Evolutionary conservation across 2,113 vertebrate genomes (phyloP).

Genomic region (Sciurus niger): DNA sequence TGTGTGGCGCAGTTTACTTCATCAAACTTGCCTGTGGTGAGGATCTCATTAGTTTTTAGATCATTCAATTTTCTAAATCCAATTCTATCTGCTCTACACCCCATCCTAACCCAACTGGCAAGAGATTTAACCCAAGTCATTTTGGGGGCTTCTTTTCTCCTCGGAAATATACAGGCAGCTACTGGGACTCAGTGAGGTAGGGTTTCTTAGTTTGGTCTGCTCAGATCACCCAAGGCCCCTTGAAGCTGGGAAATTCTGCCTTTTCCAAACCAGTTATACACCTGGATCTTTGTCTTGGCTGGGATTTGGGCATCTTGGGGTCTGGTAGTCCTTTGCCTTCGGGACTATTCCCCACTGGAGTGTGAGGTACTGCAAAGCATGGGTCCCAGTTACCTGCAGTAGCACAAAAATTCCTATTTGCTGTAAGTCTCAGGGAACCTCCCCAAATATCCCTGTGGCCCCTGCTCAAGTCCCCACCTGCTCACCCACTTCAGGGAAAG

Average conservation of each 20-base stretch:
- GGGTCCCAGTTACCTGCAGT: background rate
- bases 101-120: background rate
- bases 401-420: no score
- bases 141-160: background rate
- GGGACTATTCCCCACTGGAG: background rate
- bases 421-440: background rate
- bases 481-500: background rate
- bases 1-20: background rate
- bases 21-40: background rate
- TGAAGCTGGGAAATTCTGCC: background rate
- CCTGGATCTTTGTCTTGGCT: background rate
- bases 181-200: background rate
- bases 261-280: background rate
- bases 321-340: background rate
- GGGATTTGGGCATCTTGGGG: background rate
- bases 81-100: background rate
- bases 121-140: background rate
- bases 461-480: background rate
- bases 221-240: background rate
- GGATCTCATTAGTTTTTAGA: background rate
- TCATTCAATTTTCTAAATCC: background rate
- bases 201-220: background rate
- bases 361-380: background rate
- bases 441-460: accelerated
- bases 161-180: background rate